Evolutionary conservation across 2,797 vertebrate species (phyloP).

Genomic region (Crenuchus spilurus): DNA sequence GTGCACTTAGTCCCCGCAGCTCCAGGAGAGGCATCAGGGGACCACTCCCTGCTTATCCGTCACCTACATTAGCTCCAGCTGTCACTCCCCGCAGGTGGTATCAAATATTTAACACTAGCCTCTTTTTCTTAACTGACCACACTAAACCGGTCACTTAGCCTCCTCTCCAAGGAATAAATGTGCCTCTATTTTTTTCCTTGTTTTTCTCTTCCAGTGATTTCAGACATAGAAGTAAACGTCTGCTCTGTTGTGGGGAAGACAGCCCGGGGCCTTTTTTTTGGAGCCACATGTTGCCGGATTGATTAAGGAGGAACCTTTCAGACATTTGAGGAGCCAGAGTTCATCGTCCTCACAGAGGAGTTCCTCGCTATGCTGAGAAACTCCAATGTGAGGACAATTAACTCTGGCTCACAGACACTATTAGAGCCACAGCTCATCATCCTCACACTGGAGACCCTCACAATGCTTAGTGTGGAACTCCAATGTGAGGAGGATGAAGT

Average conservation of each 20-base stretch:
- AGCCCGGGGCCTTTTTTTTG: neutral
- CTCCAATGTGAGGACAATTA: too few species aligned
- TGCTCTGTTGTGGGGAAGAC: neutral
- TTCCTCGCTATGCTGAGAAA: too few species aligned
- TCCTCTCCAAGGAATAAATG: constrained; percentile 29
- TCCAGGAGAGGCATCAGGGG: constrained; percentile 80
- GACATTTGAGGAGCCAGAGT: neutral
- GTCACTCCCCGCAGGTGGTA: constrained; percentile 82
- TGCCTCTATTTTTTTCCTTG: constrained; percentile 48
- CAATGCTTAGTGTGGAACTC: too few species aligned
- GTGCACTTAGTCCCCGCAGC: constrained; percentile 81
- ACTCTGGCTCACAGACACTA: too few species aligned
- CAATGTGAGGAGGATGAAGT: too few species aligned
- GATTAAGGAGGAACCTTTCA: neutral
- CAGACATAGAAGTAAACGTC: constrained; percentile 5
- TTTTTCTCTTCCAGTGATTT: constrained; percentile 13
- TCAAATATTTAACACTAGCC: constrained; percentile 87
- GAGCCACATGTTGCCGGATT: constrained; percentile 13
- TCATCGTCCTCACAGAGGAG: neutral
- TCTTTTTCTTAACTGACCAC: constrained; percentile 84
- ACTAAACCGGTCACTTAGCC: constrained; percentile 57
- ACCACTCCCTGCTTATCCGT: constrained; percentile 82
- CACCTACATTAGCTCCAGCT: constrained; percentile 83
- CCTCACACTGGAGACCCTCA: neutral
- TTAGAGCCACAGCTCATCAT: neutral